A percentile compares a stretch with the other conserved stretches of the same genome.
Conservation (phyloP, 2,797 vertebrate species). For the Numenius phaeopus region DNA sequence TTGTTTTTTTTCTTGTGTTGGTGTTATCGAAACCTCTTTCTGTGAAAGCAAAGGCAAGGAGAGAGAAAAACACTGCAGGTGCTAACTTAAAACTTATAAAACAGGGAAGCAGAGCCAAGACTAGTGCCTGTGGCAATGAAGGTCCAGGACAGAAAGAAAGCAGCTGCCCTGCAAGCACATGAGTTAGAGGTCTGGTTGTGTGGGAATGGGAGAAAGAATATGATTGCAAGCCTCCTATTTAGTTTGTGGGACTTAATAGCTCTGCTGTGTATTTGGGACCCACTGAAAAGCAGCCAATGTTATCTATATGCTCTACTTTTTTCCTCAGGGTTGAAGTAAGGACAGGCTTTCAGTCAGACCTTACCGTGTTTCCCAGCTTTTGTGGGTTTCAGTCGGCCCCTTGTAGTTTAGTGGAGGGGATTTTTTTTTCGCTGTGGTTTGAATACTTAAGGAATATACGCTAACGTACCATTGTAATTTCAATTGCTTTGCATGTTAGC, state of each 20-base stretch:
- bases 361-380: slow-evolving; percentile 4
- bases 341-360: slow-evolving; percentile 47
- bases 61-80: not conserved
- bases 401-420: not conserved
- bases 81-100: not conserved
- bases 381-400: slow-evolving; percentile 46
- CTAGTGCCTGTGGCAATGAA: not conserved
- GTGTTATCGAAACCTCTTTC: not conserved
- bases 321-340: slow-evolving; percentile 40
- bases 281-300: not conserved
- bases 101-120: not conserved
- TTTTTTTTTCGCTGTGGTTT: slow-evolving; percentile 4
- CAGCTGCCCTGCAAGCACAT: not conserved
- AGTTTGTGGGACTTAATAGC: not conserved
- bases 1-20: not conserved
- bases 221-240: not conserved
- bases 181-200: not conserved
- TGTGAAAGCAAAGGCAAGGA: not conserved
- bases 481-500: slow-evolving; percentile 2
- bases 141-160: not conserved
- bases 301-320: not conserved
- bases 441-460: slow-evolving; percentile 42
- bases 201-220: not conserved
- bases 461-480: slow-evolving; percentile 29
- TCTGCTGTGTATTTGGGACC: not conserved